These are phyloP conservation scores for Rhadinocentrus ornatus DNA, from an alignment of 2,797 vertebrate genomes.

Conservation along the genomic window DNA sequence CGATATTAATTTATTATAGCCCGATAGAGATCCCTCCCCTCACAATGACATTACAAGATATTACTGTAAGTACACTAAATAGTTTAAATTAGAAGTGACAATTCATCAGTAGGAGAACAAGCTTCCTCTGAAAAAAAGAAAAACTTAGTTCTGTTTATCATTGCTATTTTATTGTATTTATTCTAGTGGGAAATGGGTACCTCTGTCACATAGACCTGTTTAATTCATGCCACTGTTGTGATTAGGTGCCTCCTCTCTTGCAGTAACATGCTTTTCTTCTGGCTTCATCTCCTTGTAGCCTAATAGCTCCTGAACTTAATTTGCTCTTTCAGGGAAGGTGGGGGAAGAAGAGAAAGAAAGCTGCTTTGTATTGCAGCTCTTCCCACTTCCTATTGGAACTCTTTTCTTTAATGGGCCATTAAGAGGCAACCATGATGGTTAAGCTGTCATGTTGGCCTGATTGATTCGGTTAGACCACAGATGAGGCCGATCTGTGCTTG, in stretches of 20 bases:
- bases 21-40: background rate
- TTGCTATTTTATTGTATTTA: background rate
- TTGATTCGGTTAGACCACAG: conserved; percentile 69
- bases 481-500: conserved; percentile 48
- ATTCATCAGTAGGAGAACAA: background rate
- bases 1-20: background rate
- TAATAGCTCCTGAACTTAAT: conserved; percentile 52
- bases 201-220: background rate
- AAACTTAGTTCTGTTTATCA: background rate
- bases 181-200: background rate
- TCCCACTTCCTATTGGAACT: conserved; percentile 62
- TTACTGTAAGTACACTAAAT: background rate
- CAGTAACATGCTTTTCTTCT: conserved; percentile 24
- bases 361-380: conserved; percentile 54
- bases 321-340: conserved; percentile 32
- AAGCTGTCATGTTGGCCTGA: conserved; percentile 70
- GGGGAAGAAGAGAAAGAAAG: conserved; percentile 13
- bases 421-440: conserved; percentile 66
- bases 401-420: conserved; percentile 72
- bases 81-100: conserved; percentile 13
- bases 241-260: conserved; percentile 13
- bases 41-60: conserved; percentile 22
- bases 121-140: background rate
- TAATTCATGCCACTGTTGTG: background rate
- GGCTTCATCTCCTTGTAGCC: conserved; percentile 7